These are phyloP conservation scores for Etia nguti DNA, from an alignment of 2,113 vertebrate species.

Conservation along the genomic window DNA sequence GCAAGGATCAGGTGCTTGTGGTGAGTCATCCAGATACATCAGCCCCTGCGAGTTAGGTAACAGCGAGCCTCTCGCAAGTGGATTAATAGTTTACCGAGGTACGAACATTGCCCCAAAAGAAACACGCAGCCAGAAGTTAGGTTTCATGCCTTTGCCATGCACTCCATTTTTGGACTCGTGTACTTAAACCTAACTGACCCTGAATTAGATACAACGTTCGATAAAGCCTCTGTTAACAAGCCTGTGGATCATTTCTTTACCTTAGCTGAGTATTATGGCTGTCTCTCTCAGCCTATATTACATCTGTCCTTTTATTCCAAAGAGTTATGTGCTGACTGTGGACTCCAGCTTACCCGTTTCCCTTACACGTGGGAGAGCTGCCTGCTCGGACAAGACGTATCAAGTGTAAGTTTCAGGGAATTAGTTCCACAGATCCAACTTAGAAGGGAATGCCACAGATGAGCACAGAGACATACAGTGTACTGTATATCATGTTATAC, in stretches of 20 bases:
- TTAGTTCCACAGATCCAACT: constrained; percentile 31
- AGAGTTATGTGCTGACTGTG: neutral
- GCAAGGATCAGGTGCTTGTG: constrained; percentile 18
- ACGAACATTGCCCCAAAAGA: neutral
- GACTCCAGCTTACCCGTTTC: neutral
- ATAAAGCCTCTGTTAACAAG: neutral
- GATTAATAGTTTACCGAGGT: neutral
- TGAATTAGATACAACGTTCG: neutral
- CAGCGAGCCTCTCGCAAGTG: neutral
- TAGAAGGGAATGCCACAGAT: constrained; percentile 56
- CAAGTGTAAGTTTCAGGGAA: constrained; percentile 39
- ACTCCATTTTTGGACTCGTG: neutral
- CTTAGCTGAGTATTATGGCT: neutral
- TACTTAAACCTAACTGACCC: neutral
- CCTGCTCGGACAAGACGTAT: neutral
- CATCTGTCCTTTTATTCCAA: neutral
- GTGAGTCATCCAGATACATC: constrained; percentile 36
- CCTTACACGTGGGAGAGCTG: neutral
- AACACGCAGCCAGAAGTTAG: neutral
- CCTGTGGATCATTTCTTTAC: neutral
- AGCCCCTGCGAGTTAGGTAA: neutral
- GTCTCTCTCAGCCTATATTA: neutral
- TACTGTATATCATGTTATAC: constrained; percentile 44
- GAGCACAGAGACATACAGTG: constrained; percentile 22
- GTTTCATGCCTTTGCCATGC: neutral